Conservation (phyloP, 2,888 invertebrate species). For the Scaptomyza parva region DNA sequence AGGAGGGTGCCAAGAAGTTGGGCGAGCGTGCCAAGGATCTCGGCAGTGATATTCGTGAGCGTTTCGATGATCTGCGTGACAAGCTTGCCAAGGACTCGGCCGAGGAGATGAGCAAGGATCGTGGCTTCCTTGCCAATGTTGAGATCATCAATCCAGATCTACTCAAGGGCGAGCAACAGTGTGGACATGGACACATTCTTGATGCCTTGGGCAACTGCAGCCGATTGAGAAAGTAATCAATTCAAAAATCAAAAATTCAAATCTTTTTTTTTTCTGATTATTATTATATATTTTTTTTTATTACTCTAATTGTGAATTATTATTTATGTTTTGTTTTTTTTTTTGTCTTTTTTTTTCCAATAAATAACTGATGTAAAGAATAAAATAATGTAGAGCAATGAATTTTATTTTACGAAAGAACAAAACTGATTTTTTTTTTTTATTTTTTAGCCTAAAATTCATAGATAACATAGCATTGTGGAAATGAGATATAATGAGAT, state of each 20-base stretch:
- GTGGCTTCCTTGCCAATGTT: constrained; percentile 74
- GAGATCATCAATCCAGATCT: constrained; percentile 82
- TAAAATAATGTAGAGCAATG: neutral
- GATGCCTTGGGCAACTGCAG: constrained; percentile 83
- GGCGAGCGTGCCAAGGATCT: constrained; percentile 79
- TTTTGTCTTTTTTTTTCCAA: neutral
- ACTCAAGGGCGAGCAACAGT: constrained; percentile 81
- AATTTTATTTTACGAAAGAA: neutral
- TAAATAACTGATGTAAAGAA: neutral
- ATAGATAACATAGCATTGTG: too few species aligned
- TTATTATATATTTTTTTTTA: constrained; percentile 13
- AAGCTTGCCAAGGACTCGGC: constrained; percentile 74
- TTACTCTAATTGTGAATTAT: neutral
- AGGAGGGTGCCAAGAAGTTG: constrained; percentile 79
- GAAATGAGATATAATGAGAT: too few species aligned
- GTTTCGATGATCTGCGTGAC: constrained; percentile 79
- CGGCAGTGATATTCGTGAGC: constrained; percentile 75
- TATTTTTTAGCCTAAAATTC: too few species aligned
- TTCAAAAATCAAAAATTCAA: neutral
- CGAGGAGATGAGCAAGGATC: constrained; percentile 66
- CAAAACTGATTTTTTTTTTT: neutral
- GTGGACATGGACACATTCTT: constrained; percentile 82
- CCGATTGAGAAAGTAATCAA: constrained; percentile 75
- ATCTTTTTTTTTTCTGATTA: neutral
- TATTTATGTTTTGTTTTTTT: constrained; percentile 10